Evolutionary conservation across 2,888 invertebrate genomes (phyloP).

Genomic region (Cylindroiulus punctatus): DNA sequence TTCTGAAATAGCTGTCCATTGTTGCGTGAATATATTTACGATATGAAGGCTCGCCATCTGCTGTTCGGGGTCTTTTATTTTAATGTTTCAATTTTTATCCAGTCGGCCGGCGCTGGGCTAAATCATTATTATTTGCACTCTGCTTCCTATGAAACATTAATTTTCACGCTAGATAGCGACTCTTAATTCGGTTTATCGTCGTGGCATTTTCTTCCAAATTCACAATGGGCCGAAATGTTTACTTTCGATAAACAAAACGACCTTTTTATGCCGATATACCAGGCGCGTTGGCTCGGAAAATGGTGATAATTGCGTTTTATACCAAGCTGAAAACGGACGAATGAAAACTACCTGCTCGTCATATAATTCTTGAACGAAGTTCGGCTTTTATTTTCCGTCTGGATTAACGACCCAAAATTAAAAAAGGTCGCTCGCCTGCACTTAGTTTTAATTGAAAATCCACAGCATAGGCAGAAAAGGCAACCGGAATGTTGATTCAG

Average conservation of each 20-base stretch:
- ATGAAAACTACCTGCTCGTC: background rate
- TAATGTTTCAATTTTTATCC: slow-evolving; percentile 40
- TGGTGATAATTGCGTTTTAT: slow-evolving; percentile 40
- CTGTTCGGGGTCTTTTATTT: slow-evolving; percentile 21
- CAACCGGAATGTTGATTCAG: slow-evolving; percentile 5
- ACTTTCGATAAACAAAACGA: slow-evolving; percentile 25
- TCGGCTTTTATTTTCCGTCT: background rate
- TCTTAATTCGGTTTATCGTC: background rate
- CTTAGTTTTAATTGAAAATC: slow-evolving; percentile 47
- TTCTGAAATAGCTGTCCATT: slow-evolving; percentile 34
- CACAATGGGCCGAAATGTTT: background rate
- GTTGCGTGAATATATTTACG: background rate
- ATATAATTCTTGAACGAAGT: background rate
- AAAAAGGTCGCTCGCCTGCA: background rate
- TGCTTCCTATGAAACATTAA: slow-evolving; percentile 43
- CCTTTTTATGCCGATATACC: slow-evolving; percentile 33
- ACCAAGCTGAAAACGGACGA: background rate
- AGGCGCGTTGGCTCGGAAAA: slow-evolving; percentile 14
- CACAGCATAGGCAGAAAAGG: background rate
- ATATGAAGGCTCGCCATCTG: background rate
- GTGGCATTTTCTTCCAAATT: background rate
- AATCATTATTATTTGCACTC: slow-evolving; percentile 47
- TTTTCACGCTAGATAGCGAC: slow-evolving; percentile 25
- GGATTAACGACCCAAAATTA: slow-evolving; percentile 25
- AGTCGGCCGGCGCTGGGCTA: too few species aligned